Conservation (phyloP, 30 jellyfish, hydroid and myxozoan species). For the Nemopilema nomurai region DNA sequence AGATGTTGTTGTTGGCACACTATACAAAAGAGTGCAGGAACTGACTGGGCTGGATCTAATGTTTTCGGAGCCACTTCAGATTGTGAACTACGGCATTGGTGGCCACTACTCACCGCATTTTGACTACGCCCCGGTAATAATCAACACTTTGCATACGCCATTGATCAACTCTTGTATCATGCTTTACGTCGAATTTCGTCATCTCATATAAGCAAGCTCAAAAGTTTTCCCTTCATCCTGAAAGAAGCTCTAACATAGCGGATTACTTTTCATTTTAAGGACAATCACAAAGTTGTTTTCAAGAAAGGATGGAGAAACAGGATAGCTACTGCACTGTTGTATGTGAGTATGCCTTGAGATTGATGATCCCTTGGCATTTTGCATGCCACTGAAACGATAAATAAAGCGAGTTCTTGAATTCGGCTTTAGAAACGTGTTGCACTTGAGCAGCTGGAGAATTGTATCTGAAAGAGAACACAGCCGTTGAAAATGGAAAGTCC, state of each 20-base stretch:
- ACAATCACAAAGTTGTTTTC: conserved; percentile 26
- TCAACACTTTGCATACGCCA: too few relatives aligned
- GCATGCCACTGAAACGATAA: too few relatives aligned
- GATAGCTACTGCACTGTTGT: conserved; percentile 68
- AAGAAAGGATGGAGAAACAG: conserved; percentile 79
- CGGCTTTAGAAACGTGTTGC: too few relatives aligned
- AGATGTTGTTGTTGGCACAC: conserved; percentile 71
- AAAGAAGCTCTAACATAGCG: not conserved
- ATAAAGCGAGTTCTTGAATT: too few relatives aligned
- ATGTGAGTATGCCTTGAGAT: conserved; percentile 67
- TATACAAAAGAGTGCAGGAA: conserved; percentile 66
- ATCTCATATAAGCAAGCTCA: too few relatives aligned
- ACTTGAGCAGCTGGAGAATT: too few relatives aligned
- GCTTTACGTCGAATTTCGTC: too few relatives aligned
- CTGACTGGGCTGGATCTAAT: conserved; percentile 80
- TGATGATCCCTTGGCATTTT: too few relatives aligned
- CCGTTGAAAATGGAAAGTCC: too few relatives aligned
- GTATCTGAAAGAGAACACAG: too few relatives aligned
- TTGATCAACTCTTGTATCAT: too few relatives aligned
- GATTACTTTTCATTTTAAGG: conserved; percentile 15
- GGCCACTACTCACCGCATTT: conserved; percentile 94
- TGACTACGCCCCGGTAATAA: conserved; percentile 83
- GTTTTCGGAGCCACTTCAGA: conserved; percentile 85
- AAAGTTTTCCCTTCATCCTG: too few relatives aligned
- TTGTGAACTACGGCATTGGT: conserved; percentile 88